These are phyloP conservation scores for Mionectes macconnelli DNA, from an alignment of 2,113 vertebrate genomes.

Conservation along the genomic window DNA sequence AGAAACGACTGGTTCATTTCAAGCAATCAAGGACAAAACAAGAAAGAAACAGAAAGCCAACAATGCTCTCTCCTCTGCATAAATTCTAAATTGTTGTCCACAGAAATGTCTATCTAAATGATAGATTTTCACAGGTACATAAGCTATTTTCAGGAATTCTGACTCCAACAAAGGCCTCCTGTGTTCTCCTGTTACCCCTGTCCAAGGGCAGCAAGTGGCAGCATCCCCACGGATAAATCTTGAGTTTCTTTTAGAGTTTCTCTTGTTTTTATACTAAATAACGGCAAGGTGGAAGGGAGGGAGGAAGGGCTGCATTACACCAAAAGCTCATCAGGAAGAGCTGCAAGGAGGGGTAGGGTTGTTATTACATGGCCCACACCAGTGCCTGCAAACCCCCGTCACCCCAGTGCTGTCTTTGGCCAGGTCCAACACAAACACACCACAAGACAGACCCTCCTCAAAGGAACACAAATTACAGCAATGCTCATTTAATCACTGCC, in stretches of 20 bases:
- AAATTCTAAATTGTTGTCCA: not conserved
- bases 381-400: not conserved
- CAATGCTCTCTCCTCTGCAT: accelerated
- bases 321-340: not conserved
- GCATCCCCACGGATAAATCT: not conserved
- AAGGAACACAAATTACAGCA: not conserved
- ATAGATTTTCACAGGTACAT: not conserved
- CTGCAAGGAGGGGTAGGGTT: not conserved
- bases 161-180: not conserved
- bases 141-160: not conserved
- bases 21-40: not conserved
- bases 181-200: not conserved
- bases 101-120: not conserved
- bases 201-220: not conserved
- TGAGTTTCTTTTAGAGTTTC: not conserved
- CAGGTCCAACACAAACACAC: not conserved
- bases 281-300: not conserved
- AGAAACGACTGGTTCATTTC: not conserved
- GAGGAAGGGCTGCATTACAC: not conserved
- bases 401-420: not conserved
- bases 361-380: not conserved
- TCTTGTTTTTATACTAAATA: not conserved
- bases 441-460: not conserved
- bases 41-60: not conserved
- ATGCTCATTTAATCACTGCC: not conserved